Evolutionary conservation across 2,888 invertebrate species (phyloP), one percentile per base, ranked within the genome.

Genomic region (Callimorpha dominula): DNA sequence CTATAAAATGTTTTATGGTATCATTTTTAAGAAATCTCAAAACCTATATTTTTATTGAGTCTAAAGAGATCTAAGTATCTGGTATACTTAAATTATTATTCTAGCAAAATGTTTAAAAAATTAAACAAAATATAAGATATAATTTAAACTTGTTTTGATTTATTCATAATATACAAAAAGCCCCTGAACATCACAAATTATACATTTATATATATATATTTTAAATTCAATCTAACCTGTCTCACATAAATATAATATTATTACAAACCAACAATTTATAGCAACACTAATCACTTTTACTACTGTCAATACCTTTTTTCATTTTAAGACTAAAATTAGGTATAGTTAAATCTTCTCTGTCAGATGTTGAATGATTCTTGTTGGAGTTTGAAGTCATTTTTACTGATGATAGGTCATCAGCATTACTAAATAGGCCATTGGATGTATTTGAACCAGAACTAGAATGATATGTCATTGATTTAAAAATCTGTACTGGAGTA

Each of bases 391-490:
- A 94, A 67, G 94, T 94, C 62, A 92, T 92, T 87, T 95, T 96
- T 0, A 96, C 96, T 0, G 96, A 96, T 0, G 96, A 96, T 75
- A 96, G 86, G 79, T 96, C 96, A 74, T 96, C 96, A 65, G 94
- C 96, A 68, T 94, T 96, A 78, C 96, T 95, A 80, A 96, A 96
- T 66, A 96, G 86, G 6, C 94, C 93, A 74, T 95, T 95, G 6
- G 96, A 94, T 68, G 91, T 83, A 79, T 95, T 96, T 0, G 96
- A 96, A 81, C 94, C 94, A 3, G 96, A 94, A 81, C 93, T 96
- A 6, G 96, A 93, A 74, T 92, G 93, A 81, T 93, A 95, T 0
- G 92, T 92, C 81, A 88, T 88, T 0, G 95, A 94, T 78, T 92
- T 96, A 81, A 92, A 95, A 42, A 93, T 90, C 75, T 95, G 96